These are phyloP conservation scores for Anoplophora glabripennis DNA, from an alignment of 1,140 invertebrate genomes.

Conservation along the genomic window DNA sequence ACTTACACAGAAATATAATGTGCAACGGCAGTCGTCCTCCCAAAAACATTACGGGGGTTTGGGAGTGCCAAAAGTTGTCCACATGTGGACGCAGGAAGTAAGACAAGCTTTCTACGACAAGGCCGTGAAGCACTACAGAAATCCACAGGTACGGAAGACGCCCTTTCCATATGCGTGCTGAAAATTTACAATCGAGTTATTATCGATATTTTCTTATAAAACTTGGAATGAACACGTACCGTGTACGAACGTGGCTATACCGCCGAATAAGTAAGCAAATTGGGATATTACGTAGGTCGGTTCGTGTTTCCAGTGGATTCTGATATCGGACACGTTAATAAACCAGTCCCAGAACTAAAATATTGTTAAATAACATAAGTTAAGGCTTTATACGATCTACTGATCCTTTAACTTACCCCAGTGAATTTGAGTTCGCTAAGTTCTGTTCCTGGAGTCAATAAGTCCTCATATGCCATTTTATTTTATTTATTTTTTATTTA, in stretches of 20 bases:
- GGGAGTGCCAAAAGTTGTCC: conserved; percentile 78
- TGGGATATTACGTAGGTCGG: conserved; percentile 61
- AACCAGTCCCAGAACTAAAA: conserved; percentile 58
- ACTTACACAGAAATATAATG: conserved; percentile 71
- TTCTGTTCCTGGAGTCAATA: conserved; percentile 32
- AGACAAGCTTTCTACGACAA: conserved; percentile 59
- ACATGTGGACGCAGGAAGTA: conserved; percentile 60
- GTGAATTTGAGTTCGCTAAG: conserved; percentile 33
- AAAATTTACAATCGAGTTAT: conserved; percentile 3
- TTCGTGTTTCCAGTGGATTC: conserved; percentile 56
- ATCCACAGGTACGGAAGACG: conserved; percentile 71
- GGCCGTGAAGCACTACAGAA: conserved; percentile 63
- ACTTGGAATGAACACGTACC: conserved; percentile 35
- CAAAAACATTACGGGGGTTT: conserved; percentile 68
- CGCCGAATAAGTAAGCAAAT: conserved; percentile 53
- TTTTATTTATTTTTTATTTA: too few species aligned
- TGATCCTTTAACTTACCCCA: conserved; percentile 37
- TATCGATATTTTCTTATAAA: too few species aligned
- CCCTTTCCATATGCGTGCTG: conserved; percentile 66
- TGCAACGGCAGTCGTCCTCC: conserved; percentile 67
- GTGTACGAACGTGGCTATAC: conserved; percentile 56
- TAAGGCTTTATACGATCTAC: too few species aligned
- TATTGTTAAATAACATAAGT: background rate
- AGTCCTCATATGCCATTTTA: conserved; percentile 14
- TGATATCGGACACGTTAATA: conserved; percentile 51